These are phyloP conservation scores for Drosophila sturtevanti DNA, from an alignment of 1,140 invertebrate species.

Conservation along the genomic window DNA sequence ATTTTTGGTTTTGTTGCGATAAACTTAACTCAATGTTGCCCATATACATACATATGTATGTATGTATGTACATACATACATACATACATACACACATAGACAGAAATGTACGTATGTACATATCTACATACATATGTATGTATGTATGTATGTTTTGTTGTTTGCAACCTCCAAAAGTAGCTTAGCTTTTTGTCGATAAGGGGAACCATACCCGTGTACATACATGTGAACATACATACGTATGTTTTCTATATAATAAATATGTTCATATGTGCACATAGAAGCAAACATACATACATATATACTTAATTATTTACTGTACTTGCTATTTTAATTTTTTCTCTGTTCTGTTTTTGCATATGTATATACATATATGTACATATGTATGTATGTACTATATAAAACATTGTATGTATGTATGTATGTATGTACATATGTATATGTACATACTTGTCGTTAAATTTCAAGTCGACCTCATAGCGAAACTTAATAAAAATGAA, in stretches of 20 bases:
- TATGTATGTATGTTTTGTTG: conserved; percentile 3
- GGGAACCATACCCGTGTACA: conserved; percentile 40
- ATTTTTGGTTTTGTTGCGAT: conserved; percentile 4
- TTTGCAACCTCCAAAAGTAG: conserved; percentile 14
- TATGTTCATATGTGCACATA: conserved; percentile 16
- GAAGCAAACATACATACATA: not conserved
- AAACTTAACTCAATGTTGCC: not conserved
- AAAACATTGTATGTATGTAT: not conserved
- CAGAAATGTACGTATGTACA: too few relatives aligned
- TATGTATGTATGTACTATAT: not conserved
- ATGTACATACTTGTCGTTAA: conserved; percentile 27
- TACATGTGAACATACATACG: conserved; percentile 4
- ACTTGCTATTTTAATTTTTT: conserved; percentile 19
- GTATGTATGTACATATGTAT: not conserved
- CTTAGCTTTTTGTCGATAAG: conserved; percentile 43
- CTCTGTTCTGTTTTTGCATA: not conserved
- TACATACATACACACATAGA: too few relatives aligned
- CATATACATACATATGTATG: not conserved
- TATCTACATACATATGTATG: not conserved
- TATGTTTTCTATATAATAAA: conserved; percentile 9
- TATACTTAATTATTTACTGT: conserved; percentile 42
- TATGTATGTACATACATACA: too few relatives aligned
- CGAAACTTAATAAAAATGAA: conserved; percentile 53
- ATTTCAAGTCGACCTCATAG: conserved; percentile 62
- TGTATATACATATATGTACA: not conserved